Evolutionary conservation across 2,888 invertebrate genomes (phyloP).

Genomic region (Tipula unca): DNA sequence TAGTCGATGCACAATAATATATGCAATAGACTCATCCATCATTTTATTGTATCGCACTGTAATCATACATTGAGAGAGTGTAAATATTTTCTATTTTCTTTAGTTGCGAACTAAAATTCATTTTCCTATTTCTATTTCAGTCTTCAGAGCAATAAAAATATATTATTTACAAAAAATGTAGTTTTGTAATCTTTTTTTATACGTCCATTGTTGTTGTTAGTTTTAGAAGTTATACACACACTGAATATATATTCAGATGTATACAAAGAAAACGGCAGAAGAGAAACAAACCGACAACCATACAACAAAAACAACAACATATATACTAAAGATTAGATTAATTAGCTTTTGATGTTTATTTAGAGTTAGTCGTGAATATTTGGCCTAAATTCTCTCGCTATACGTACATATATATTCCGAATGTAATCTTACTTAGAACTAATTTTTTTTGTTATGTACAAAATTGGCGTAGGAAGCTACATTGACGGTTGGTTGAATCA

Average conservation of each 20-base stretch:
- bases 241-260: not conserved
- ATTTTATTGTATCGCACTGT: not conserved
- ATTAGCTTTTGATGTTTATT: constrained; percentile 2
- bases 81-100: not conserved
- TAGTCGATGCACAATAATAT: not conserved
- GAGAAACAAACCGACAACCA: not conserved
- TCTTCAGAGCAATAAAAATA: not conserved
- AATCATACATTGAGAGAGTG: not conserved
- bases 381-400: not conserved
- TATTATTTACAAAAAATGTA: not conserved
- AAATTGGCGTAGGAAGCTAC: not conserved
- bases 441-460: not conserved
- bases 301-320: too few relatives aligned
- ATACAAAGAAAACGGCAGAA: not conserved
- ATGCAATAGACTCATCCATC: not conserved
- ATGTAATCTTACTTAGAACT: not conserved
- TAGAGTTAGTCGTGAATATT: not conserved
- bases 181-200: not conserved
- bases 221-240: not conserved
- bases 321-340: not conserved
- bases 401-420: not conserved
- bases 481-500: not conserved
- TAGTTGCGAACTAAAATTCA: not conserved
- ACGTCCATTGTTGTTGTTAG: not conserved
- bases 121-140: constrained; percentile 14